Base-by-base conservation (phyloP, 2,797 vertebrate genomes). In the Spinus olivaceus region DNA sequence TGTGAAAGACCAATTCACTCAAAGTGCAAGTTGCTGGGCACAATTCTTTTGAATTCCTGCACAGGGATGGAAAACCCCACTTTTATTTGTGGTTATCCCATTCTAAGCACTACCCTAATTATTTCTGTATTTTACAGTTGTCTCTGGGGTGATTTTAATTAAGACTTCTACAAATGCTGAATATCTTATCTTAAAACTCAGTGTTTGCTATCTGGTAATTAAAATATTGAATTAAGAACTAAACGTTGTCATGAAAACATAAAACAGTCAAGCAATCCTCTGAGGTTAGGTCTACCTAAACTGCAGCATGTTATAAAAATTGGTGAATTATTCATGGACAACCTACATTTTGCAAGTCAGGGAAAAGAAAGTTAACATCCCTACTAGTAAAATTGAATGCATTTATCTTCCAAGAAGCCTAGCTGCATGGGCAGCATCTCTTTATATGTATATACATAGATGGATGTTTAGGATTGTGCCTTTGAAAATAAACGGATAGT, bases 151-250 rank as follows among this genome's bases (percentile, higher is more conserved):
- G 30, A 82, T 84, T 88, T 94, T 92, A 92, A 92, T 88, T 81
- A 86, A 46, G 15, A 17, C 44, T 83, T 50, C 51, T 77, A 66
- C 28, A 94, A 65, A 70, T 17, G 57, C 51, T 81, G 65, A 92
- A 47, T 60, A 77, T 24, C 30, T 92, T 87, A 67, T 57, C 63
- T 67, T 69, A 63, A 92, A 89, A 65, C 20, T 91, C 46, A 41
- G 44, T 16, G 18, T 63, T 73, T 54, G 28, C 66, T 47, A 87
- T 30, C 37, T 69, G 21, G n/a, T 12, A 92, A 87, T 92, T 88
- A 59, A 83, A 89, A 54, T 35, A 86, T 66, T 88, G 81, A 78
- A 81, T 90, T 88, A 91, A 86, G 41, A 85, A 72, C 39, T 72
- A 90, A 76, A 82, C 30, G 50, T 53, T 46, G 25, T 50, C 30